phyloP scores from a whole-genome alignment of 2,113 vertebrate species.

The Platycercus adscitus region DNA sequence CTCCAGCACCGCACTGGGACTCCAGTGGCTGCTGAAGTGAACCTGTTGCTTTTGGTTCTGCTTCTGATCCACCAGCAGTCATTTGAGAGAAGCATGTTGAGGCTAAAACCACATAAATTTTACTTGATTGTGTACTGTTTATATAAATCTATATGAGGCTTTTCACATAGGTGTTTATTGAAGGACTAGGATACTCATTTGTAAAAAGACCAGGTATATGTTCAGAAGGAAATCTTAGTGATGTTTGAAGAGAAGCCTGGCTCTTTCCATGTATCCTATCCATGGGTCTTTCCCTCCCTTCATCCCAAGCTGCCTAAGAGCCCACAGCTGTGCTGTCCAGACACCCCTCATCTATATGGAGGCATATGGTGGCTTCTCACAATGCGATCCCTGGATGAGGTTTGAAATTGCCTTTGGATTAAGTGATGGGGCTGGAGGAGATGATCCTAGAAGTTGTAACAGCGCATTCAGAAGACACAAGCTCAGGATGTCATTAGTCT shows the following conservation, averaged over 20 bases:
- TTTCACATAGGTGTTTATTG: background rate
- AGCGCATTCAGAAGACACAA: background rate
- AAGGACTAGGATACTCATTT: background rate
- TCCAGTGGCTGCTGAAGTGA: background rate
- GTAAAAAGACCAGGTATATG: rapidly evolving
- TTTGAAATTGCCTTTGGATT: background rate
- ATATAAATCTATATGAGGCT: background rate
- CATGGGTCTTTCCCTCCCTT: rapidly evolving
- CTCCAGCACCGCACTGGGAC: background rate
- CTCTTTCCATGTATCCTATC: background rate
- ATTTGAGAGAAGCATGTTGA: background rate
- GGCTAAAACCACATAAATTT: background rate
- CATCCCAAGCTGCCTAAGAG: background rate
- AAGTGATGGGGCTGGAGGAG: background rate
- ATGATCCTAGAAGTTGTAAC: background rate
- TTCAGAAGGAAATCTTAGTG: background rate
- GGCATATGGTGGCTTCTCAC: background rate
- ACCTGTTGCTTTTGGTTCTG: background rate
- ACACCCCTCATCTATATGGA: rapidly evolving
- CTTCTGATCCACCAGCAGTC: background rate
- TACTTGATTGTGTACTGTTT: background rate
- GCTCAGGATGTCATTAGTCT: background rate
- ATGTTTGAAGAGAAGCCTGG: background rate
- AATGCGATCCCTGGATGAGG: rapidly evolving
- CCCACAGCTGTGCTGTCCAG: background rate